Base-by-base conservation (phyloP, 2,113 vertebrate genomes). In the Prochilodus magdalenae region DNA sequence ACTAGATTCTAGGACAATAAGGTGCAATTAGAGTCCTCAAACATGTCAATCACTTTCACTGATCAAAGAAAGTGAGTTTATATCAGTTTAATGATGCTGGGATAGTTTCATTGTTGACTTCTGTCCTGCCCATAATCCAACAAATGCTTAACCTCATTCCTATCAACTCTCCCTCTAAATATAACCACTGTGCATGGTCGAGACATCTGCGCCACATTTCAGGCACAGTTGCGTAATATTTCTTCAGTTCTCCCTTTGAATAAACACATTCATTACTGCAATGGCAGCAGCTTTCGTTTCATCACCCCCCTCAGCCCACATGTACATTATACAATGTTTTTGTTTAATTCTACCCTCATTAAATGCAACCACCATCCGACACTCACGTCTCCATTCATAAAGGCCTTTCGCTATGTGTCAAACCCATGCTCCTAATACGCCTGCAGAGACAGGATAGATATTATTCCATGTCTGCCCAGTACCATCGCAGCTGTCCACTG, bases 231-330 rank as follows among this genome's bases (percentile, higher is more conserved):
- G 81, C 80, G 75, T 88, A 87, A 88, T 81, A 73, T 84, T 70
- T 89, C 82, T 62, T 84, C 85, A 88, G 90, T 89, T 89, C 86
- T 83, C 89, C 84, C 82, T 82, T 86, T 87, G 86, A 83, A 80
- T 85, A 89, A 91, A 91, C 87, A 91, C 85, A 88, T 91, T 85
- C 84, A 84, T 92, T 87, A 88, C 84, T 78, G 87, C 44, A 77
- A 77, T 71, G 74, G 86, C 85, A 90, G 87, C 77, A 51, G 63
- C 77, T 73, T 24, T 75, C 27, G 24, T 70, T 60, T 60, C 57
- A 60, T 60, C 57, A 60, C 57, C 57, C 49, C n/a, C 57, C 66
- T 70, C 33, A 70, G 24, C 76, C 65, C 71, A 65, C 82, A 79
- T 60, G 73, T 47, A 83, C 30, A 79, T 79, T 75, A 51, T 69